Evolutionary conservation across 2,888 invertebrate species (phyloP).

Genomic region (Teinopalpus imperialis): DNA sequence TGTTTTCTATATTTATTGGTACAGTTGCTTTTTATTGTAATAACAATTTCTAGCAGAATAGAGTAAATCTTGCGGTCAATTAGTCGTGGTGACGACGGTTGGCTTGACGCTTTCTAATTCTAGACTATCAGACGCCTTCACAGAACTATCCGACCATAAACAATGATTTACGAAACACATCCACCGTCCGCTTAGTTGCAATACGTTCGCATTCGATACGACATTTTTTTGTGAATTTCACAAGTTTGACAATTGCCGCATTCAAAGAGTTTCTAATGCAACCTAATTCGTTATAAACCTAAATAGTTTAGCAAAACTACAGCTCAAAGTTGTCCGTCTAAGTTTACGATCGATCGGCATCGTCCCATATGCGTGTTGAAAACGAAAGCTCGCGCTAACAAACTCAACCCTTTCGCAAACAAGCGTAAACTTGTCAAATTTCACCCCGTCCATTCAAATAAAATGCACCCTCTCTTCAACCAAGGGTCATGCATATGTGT

Average conservation of each 20-base stretch:
- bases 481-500: conserved; percentile 65
- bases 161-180: conserved; percentile 75
- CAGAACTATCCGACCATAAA: conserved; percentile 74
- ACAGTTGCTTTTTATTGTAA: conserved; percentile 26
- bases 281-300: conserved; percentile 31
- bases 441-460: conserved; percentile 73
- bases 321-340: conserved; percentile 45
- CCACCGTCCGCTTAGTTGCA: conserved; percentile 44
- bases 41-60: conserved; percentile 62
- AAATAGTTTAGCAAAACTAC: conserved; percentile 44
- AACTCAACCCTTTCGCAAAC: conserved; percentile 67
- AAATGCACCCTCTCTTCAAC: conserved; percentile 60
- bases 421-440: conserved; percentile 68
- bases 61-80: conserved; percentile 77
- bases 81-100: conserved; percentile 61
- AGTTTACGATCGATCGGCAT: conserved; percentile 60
- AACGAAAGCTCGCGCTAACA: conserved; percentile 71
- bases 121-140: conserved; percentile 64
- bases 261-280: conserved; percentile 26
- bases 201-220: conserved; percentile 59
- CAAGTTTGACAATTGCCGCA: conserved; percentile 33
- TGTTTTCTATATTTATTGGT: conserved; percentile 25
- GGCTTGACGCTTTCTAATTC: conserved; percentile 79
- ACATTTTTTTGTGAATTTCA: conserved; percentile 53
- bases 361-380: conserved; percentile 72